phyloP scores from a whole-genome alignment of 2,888 invertebrate species.

The Podabrus alpinus region DNA sequence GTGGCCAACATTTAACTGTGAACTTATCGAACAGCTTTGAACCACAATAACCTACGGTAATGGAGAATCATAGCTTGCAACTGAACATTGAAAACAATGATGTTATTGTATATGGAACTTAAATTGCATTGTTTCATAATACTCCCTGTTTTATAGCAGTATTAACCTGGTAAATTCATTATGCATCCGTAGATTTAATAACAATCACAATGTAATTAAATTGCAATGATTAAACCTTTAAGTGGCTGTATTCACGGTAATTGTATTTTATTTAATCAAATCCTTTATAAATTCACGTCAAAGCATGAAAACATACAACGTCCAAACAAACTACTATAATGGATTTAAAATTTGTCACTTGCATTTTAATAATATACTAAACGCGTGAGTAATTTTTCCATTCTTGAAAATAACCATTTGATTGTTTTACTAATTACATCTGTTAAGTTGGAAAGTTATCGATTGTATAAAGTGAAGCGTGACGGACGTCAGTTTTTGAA shows the following conservation, averaged over 20 bases:
- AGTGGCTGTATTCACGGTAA: conserved; percentile 7
- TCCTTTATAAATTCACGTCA: neutral
- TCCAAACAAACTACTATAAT: neutral
- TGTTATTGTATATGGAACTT: conserved; percentile 14
- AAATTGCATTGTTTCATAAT: conserved; percentile 30
- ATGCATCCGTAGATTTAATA: conserved; percentile 26
- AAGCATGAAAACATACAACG: neutral
- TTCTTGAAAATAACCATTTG: neutral
- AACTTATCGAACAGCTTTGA: conserved; percentile 27
- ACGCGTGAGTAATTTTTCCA: neutral
- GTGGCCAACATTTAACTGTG: conserved; percentile 22
- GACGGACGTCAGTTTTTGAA: neutral
- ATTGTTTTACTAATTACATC: neutral
- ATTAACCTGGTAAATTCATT: conserved; percentile 29
- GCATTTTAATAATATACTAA: neutral
- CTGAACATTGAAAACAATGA: conserved; percentile 24
- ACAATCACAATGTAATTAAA: conserved; percentile 23
- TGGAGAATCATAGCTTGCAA: conserved; percentile 24
- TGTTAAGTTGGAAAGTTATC: neutral
- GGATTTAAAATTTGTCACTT: neutral
- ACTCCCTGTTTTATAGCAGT: conserved; percentile 22
- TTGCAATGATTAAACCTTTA: conserved; percentile 26
- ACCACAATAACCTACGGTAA: conserved; percentile 25
- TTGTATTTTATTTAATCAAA: conserved; percentile 21
- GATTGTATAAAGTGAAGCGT: neutral